Base-by-base conservation (phyloP, 2,113 vertebrate genomes). In the Dipodomys spectabilis region DNA sequence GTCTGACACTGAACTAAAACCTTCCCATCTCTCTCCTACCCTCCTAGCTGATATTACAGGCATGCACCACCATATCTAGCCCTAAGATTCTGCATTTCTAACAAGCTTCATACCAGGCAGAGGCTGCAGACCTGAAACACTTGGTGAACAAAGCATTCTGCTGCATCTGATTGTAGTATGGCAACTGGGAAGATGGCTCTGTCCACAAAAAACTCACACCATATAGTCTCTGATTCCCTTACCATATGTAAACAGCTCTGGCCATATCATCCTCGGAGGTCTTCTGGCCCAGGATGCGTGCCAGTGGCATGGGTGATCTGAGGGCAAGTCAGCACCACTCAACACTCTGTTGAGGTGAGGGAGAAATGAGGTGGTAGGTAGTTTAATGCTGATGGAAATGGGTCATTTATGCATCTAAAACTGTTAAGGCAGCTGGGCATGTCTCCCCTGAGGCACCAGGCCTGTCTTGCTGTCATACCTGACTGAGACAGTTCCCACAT, bases 401-500 rank as follows among this genome's bases (percentile, higher is more conserved):
- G 80, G 69, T 23, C 23, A 49, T 92, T 90, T 79, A 28, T 11
- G 28, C 7, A 62, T 8, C n/a, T 79, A 30, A 60, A 7, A 53
- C 30, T 1, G 2, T 19, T 27, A 18, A 27, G 6, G 68, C 57
- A 64, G 20, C 53, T 23, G 39, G 35, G 35, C 39, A 39, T 6
- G 18, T 67, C 53, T 22, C 45, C 44, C 71, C 27, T 60, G 23
- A 39, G 78, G 79, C 39, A 69, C 64, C 19, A 69, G 67, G 32
- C 60, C 73, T 68, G 83, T 86, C 71, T 78, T 73, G 73, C 69
- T 86, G 75, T 68, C 83, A 89, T 12, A 7, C 71, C 80, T 77
- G 83, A 94, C 80, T 77, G 83, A 94, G 28, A 49, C 81, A 84
- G 73, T 94, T 92, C 91, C 84, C 94, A 92, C 92, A 90, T 89